A percentile compares a stretch with the other conserved stretches of the same genome.
Evolutionary conservation across 2,113 vertebrate species (phyloP).

Genomic region (Tenebrosternarchus preto): DNA sequence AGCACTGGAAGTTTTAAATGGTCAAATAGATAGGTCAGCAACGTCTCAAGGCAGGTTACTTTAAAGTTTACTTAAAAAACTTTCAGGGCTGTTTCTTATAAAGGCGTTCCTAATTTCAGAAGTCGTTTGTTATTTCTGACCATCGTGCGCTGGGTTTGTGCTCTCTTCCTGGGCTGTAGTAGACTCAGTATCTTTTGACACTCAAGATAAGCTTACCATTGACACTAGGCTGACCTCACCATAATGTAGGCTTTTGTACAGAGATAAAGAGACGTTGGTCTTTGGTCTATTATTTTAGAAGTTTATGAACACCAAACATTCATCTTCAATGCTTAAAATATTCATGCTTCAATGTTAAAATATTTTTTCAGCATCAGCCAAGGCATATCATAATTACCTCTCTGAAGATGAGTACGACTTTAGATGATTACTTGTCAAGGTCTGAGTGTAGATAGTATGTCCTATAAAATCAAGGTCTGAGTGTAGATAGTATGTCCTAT

Average conservation of each 20-base stretch:
- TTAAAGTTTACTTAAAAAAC: background rate
- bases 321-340: conserved; percentile 4
- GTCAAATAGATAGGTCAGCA: too few species aligned
- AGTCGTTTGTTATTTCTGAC: conserved; percentile 30
- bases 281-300: conserved; percentile 2
- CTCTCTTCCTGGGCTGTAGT: background rate
- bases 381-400: background rate
- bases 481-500: too few species aligned
- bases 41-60: too few species aligned
- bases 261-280: background rate
- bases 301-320: background rate
- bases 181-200: conserved; percentile 17
- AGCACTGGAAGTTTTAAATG: too few species aligned
- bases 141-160: conserved; percentile 1
- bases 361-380: background rate
- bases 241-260: background rate
- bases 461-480: too few species aligned
- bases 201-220: conserved; percentile 22
- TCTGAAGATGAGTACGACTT: background rate
- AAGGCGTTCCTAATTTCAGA: conserved; percentile 18
- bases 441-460: too few species aligned
- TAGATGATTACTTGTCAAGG: too few species aligned
- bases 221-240: conserved; percentile 12
- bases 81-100: background rate
- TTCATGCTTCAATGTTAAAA: background rate